Base-by-base conservation (phyloP, 1,140 invertebrate genomes). In the Condylostylus longicornis region DNA sequence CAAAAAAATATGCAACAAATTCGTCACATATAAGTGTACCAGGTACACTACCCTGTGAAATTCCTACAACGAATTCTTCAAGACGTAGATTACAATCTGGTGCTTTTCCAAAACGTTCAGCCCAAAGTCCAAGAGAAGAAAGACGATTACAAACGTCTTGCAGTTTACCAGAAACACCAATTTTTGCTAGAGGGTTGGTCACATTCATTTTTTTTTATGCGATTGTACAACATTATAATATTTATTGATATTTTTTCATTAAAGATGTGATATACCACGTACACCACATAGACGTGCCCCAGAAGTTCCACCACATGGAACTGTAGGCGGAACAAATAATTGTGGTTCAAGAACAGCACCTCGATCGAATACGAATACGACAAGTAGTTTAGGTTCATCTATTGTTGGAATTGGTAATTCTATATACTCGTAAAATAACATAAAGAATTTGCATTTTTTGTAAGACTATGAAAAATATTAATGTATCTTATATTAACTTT, bases 151-250 rank as follows among this genome's bases (percentile, higher is more conserved):
- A 83, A 56, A 82, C 80, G 2, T 82, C 79, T 3, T 82, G 79
- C 46, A 83, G 80, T 46, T 62, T 84, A 29, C 82, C 81, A 5
- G 82, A 84, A 63, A 84, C 82, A 8, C 80, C 82, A 4, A 79
- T 84, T 20, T 84, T 85, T 57, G 78, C 79, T 9, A 66, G 81
- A 44, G 80, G 80, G 57, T 60, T 27, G 42, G 41, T 41, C 1
- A 3, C 9, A 2, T 12, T 15, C 2, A 28, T 34, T 56, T 47
- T 33, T 12, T 18, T 8, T 37, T 10, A 15, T 14, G 4, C 28
- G 0, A 6, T 15, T 17, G 20, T 5, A 22, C 21, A 5, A 13
- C 17, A 18, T 18, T 13, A 4, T 20, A 13, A 12, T 14, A 5
- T 10, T 29, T 20, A 15, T 10, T 33, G 28, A 4, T 9, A 39